Evolutionary conservation across 2,797 vertebrate species (phyloP), one percentile per base, ranked within the genome.

Genomic region (Falco concolor): DNA sequence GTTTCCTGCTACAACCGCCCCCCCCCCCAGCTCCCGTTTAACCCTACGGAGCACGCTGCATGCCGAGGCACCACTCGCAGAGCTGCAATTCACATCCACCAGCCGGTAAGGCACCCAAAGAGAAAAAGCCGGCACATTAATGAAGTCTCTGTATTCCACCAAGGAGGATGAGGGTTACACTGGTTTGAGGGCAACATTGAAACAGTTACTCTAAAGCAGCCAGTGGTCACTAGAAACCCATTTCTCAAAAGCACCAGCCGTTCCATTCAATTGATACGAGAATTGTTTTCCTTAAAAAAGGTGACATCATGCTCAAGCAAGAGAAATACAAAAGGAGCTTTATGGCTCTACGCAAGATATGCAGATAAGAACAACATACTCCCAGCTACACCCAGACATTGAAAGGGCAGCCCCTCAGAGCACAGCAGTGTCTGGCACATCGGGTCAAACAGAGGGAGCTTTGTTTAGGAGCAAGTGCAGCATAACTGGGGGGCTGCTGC

Each of bases 251-350:
- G 92, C 84, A 14, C 30, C 64, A 67, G 89, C 84, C 30, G 0
- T 50, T 27, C 42, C 22, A 10, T 63, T 54, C 64, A 52, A 57
- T 81, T 75, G 32, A 54, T 44, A 60, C 59, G 81, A 45, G 54
- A 75, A 54, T 57, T 76, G 88, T 94, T 93, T 94, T 90, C 75
- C 89, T 82, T 80, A 14, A 22, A 64, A 87, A 87, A 75, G 56
- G 96, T 93, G 95, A 96, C 93, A 88, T 95, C 94, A 96, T 87
- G 96, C 95, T 93, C 14, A 4, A 89, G 79, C 84, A 64, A 60
- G 76, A 73, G 81, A 61, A 94, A 92, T 77, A 96, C 94, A 96
- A 97, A 96, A 95, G 85, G 92, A 93, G 79, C 86, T 92, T 89
- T 94, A 90, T 95, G 64, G 91, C 89, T 87, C 90, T 73, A 68